Base-by-base conservation (phyloP, 2,113 vertebrate species). In the Cryptoleucopteryx plumbea region DNA sequence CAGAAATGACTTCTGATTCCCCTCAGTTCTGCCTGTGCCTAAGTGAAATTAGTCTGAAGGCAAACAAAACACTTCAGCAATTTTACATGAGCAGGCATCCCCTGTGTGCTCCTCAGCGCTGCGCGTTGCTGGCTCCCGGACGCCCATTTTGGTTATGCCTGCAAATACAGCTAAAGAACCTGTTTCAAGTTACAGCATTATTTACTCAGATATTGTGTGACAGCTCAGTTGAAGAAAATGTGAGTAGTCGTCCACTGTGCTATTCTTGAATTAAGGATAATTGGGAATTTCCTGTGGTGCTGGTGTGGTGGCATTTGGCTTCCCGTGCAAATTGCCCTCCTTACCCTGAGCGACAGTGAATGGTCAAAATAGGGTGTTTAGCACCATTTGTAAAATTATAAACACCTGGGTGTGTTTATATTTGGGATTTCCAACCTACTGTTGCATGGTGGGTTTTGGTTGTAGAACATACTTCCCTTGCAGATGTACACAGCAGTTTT, bases 211-310 rank as follows among this genome's bases (percentile, higher is more conserved):
- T 68, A 5, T 13, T 36, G 77, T 20, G 84, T 85, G 93, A 94
- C 96, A 94, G 86, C 93, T 96, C 93, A 92, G 81, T 45, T 92
- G 68, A 94, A 96, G 96, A 94, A 93, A 97, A 96, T 93, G 91
- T 29, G 77, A 90, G 74, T 22, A 86, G 86, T 58, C 5, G 43
- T 74, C 48, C 20, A 29, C 73, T 93, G 95, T 88, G 90, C 95
- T 91, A 89, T 96, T 97, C 95, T 80, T 40, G 80, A 82, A 13
- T 75, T 53, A 42, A 61, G 68, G 77, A 56, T 94, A 94, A 95
- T 95, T 93, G 88, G 96, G 93, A 94, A 96, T 95, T 95, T 97
- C 96, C 94, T 95, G 95, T 93, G 86, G 80, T 38, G 73, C 65
- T 88, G 86, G 55, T 67, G 77, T 3, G 11, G 80, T 91, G 92